A percentile compares a stretch with the other conserved stretches of the same genome.
These are phyloP conservation scores for Pardalotus punctatus DNA, from an alignment of 2,113 vertebrate genomes.

Conservation along the genomic window DNA sequence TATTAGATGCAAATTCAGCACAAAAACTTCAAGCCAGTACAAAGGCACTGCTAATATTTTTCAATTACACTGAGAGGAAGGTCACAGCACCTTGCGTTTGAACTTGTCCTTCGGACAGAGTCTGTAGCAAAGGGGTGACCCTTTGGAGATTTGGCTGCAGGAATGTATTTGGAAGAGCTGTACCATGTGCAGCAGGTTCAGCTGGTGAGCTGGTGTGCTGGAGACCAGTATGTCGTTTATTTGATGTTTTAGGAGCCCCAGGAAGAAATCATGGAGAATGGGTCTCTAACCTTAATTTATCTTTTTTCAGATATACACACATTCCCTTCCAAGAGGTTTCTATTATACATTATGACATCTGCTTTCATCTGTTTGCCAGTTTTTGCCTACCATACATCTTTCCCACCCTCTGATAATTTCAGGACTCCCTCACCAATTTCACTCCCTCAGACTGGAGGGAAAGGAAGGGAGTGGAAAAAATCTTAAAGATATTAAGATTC, in stretches of 20 bases:
- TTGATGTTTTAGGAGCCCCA: not conserved
- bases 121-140: not conserved
- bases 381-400: not conserved
- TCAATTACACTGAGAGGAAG: not conserved
- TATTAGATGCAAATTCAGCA: conserved; percentile 47
- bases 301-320: not conserved
- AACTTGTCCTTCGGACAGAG: not conserved
- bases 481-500: not conserved
- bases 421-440: not conserved
- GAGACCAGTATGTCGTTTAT: not conserved
- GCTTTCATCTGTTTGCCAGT: not conserved
- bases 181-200: not conserved
- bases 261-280: not conserved
- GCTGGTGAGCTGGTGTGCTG: not conserved
- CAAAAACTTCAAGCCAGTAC: not conserved
- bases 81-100: not conserved
- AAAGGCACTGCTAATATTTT: not conserved
- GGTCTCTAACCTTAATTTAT: not conserved
- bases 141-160: not conserved
- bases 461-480: not conserved
- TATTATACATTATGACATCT: not conserved
- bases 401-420: not conserved
- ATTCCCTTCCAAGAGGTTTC: not conserved
- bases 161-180: not conserved
- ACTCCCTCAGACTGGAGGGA: not conserved